Evolutionary conservation across 1,140 invertebrate genomes (phyloP).

Genomic region (Centruroides sculpturatus): DNA sequence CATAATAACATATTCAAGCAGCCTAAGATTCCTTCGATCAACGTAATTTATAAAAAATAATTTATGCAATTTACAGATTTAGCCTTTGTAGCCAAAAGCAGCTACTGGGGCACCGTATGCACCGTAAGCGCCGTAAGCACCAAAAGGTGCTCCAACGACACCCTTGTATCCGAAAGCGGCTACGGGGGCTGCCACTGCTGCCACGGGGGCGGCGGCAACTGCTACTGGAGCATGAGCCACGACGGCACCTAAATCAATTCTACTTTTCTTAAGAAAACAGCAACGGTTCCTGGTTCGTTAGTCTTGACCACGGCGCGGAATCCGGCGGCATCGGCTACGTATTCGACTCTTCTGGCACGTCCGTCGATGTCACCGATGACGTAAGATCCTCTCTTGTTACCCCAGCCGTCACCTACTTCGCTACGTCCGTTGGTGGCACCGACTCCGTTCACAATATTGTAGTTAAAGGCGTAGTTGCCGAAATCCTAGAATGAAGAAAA

Average conservation of each 20-base stretch:
- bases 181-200: background rate
- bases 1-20: too few species aligned
- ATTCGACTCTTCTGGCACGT: slow-evolving; percentile 11
- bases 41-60: too few species aligned
- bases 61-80: too few species aligned
- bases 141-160: too few species aligned
- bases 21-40: too few species aligned
- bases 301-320: slow-evolving; percentile 18
- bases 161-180: too few species aligned
- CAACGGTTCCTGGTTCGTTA: slow-evolving; percentile 21
- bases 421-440: slow-evolving; percentile 5
- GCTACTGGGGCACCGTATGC: too few species aligned
- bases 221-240: background rate
- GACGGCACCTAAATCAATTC: too few species aligned
- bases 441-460: background rate
- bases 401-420: slow-evolving; percentile 59
- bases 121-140: too few species aligned
- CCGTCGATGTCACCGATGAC: slow-evolving; percentile 10
- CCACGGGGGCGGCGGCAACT: background rate
- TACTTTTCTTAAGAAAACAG: too few species aligned
- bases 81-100: too few species aligned
- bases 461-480: slow-evolving; percentile 14
- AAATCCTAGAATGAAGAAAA: slow-evolving; percentile 5
- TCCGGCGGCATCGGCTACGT: slow-evolving; percentile 14
- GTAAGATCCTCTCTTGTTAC: slow-evolving; percentile 28